A percentile compares a stretch with the other conserved stretches of the same genome.
These are phyloP conservation scores for Crotalus tigris DNA, from an alignment of 2,113 vertebrate genomes.

Conservation along the genomic window DNA sequence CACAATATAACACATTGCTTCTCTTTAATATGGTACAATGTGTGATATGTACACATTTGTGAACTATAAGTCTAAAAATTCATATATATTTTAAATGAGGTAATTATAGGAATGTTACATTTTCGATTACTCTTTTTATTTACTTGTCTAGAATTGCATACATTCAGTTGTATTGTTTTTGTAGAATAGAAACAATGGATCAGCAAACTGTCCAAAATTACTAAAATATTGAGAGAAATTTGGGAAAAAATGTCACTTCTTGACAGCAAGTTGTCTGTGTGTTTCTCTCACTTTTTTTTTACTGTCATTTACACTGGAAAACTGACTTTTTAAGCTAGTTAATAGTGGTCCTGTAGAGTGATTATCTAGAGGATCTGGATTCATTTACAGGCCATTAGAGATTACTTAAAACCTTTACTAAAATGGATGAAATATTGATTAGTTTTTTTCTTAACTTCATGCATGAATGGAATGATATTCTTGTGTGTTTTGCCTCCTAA, in stretches of 20 bases:
- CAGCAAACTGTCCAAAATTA: background rate
- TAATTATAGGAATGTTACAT: background rate
- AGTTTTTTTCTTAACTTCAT: background rate
- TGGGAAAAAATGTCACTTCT: background rate
- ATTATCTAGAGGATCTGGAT: background rate
- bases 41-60: background rate
- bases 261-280: background rate
- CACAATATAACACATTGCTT: background rate
- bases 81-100: background rate
- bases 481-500: slow-evolving; percentile 35
- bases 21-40: background rate
- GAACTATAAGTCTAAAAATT: background rate
- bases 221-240: background rate
- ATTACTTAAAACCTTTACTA: background rate
- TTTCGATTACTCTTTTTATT: background rate
- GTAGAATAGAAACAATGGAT: background rate
- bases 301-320: background rate
- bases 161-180: background rate
- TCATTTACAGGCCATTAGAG: background rate
- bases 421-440: background rate
- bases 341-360: background rate
- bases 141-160: background rate
- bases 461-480: slow-evolving; percentile 8
- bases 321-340: background rate
- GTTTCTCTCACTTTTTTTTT: background rate